These are phyloP conservation scores for Telmatherina bonti DNA, from an alignment of 2,797 vertebrate species.

Conservation along the genomic window DNA sequence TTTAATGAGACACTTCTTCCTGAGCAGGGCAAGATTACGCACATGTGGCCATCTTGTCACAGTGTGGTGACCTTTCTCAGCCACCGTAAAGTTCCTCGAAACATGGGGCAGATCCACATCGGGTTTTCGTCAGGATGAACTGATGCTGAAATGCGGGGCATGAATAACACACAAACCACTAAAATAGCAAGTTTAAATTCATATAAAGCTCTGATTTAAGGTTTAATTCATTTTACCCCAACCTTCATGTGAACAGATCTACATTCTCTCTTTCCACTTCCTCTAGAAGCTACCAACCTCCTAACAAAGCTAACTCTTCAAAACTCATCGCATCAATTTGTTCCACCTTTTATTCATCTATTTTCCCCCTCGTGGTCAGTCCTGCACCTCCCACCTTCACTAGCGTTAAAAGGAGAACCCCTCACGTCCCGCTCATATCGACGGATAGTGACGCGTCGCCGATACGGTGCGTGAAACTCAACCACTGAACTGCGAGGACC, in stretches of 20 bases:
- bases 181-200: background rate
- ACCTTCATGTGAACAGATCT: too few relatives aligned
- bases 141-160: background rate
- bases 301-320: background rate
- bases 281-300: background rate
- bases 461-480: conserved; percentile 6
- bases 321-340: too few relatives aligned
- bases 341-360: too few relatives aligned
- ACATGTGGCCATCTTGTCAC: too few relatives aligned
- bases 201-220: background rate
- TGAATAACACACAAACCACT: background rate
- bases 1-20: too few relatives aligned
- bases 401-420: background rate
- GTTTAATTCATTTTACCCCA: background rate
- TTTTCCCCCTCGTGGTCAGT: too few relatives aligned
- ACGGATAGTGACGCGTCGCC: conserved; percentile 2
- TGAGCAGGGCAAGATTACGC: too few relatives aligned
- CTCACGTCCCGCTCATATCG: background rate
- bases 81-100: background rate
- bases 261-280: too few relatives aligned
- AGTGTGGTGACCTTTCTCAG: background rate
- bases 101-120: background rate
- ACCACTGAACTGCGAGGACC: background rate
- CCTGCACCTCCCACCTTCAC: too few relatives aligned
- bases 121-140: background rate